These are phyloP conservation scores for Poeciliopsis presidionis DNA, from an alignment of 2,797 vertebrate species.

Conservation along the genomic window DNA sequence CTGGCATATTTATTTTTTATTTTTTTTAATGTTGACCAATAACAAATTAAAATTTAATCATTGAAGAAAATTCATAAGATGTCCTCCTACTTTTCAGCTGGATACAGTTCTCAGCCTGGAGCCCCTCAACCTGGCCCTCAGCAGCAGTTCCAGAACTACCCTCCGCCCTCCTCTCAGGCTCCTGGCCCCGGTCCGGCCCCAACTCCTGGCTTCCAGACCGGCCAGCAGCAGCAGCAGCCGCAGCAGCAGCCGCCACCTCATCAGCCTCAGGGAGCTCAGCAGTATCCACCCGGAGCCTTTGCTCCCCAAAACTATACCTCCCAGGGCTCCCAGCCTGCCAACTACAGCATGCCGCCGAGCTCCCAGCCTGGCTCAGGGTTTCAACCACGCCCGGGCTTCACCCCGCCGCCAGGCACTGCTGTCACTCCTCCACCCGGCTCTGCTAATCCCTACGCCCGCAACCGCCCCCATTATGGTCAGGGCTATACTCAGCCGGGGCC, in stretches of 20 bases:
- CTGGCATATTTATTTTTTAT: too few species aligned
- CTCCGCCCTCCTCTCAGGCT: conserved; percentile 87
- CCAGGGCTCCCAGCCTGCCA: conserved; percentile 88
- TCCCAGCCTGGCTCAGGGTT: conserved; percentile 87
- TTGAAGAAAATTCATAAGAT: not conserved
- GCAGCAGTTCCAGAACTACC: conserved; percentile 95
- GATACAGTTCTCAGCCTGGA: conserved; percentile 88
- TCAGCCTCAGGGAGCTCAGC: conserved; percentile 86
- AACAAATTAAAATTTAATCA: not conserved
- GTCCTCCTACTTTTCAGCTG: conserved; percentile 72
- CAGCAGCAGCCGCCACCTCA: conserved; percentile 67
- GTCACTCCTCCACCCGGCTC: conserved; percentile 89
- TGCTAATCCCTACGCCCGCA: conserved; percentile 94
- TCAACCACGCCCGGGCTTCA: conserved; percentile 91
- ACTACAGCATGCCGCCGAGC: conserved; percentile 86
- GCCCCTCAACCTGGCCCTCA: conserved; percentile 84
- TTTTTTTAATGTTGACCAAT: too few species aligned
- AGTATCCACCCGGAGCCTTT: conserved; percentile 89
- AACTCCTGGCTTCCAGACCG: conserved; percentile 80
- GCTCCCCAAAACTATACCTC: conserved; percentile 92
- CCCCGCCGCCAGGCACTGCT: conserved; percentile 87
- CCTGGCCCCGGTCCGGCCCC: conserved; percentile 75
- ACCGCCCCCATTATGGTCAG: conserved; percentile 91
- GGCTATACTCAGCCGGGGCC: conserved; percentile 95
- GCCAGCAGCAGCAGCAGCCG: conserved; percentile 81